phyloP scores from a whole-genome alignment of 2,113 vertebrate species.

The Lamprologus lemairii region DNA sequence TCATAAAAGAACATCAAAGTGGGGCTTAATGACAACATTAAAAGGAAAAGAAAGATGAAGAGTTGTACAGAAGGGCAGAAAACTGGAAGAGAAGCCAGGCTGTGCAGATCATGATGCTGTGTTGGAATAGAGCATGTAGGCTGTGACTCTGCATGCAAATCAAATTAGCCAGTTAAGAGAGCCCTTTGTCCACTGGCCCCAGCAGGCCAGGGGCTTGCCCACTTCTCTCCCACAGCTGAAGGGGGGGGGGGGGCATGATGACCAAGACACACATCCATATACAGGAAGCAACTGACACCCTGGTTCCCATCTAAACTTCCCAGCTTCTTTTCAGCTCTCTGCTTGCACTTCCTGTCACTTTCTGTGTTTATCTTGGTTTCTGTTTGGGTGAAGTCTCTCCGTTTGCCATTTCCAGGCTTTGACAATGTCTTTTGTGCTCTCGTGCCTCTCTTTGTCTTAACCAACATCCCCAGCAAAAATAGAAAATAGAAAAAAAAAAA shows the following conservation, averaged over 20 bases:
- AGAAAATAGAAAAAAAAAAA: not conserved
- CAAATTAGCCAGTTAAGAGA: slow-evolving; percentile 52
- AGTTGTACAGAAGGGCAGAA: not conserved
- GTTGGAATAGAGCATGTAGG: slow-evolving; percentile 3
- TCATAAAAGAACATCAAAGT: not conserved
- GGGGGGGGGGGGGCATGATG: not conserved
- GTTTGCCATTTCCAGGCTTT: not conserved
- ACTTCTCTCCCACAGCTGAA: slow-evolving; percentile 2
- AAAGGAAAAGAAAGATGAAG: not conserved
- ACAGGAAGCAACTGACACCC: slow-evolving; percentile 27
- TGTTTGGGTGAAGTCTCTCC: not conserved
- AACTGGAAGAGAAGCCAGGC: not conserved
- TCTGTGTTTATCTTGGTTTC: slow-evolving; percentile 11
- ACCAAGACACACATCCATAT: slow-evolving; percentile 43
- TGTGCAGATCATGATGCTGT: slow-evolving; percentile 22
- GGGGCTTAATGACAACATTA: not conserved
- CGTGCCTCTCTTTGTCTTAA: not conserved
- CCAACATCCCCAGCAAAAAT: not conserved
- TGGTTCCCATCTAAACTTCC: slow-evolving; percentile 23
- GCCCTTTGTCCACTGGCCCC: slow-evolving; percentile 62
- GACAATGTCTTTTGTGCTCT: not conserved
- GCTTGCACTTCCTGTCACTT: slow-evolving; percentile 3
- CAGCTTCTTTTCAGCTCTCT: not conserved
- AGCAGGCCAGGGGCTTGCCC: slow-evolving; percentile 45
- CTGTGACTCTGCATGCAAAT: slow-evolving; percentile 64